These are phyloP conservation scores for Crenichthys baileyi DNA, from an alignment of 2,797 vertebrate species.

Conservation along the genomic window DNA sequence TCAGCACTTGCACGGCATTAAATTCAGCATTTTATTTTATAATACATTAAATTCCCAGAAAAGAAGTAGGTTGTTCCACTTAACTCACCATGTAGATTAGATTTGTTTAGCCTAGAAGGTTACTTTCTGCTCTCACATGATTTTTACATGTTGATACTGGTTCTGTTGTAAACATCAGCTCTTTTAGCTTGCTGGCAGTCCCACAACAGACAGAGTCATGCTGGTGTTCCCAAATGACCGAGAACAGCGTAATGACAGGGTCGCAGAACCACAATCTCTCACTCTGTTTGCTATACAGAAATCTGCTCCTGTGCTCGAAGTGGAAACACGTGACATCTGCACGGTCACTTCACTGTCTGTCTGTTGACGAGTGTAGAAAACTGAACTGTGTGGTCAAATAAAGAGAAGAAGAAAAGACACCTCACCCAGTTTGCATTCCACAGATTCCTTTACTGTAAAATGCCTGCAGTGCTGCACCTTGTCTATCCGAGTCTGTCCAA, in stretches of 20 bases:
- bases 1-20: neutral
- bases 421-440: slow-evolving; percentile 56
- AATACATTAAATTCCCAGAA: neutral
- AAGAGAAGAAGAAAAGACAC: slow-evolving; percentile 11
- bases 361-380: slow-evolving; percentile 19
- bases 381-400: neutral
- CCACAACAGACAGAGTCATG: slow-evolving; percentile 26
- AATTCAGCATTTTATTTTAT: neutral
- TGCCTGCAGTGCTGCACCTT: slow-evolving; percentile 1
- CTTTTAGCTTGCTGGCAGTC: neutral
- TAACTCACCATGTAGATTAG: slow-evolving; percentile 6
- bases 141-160: neutral
- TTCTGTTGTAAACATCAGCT: slow-evolving; percentile 45
- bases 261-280: slow-evolving; percentile 14
- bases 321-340: slow-evolving; percentile 11
- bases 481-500: neutral
- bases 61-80: neutral
- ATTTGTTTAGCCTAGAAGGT: neutral
- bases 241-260: neutral
- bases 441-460: slow-evolving; percentile 56
- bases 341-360: neutral
- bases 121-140: slow-evolving; percentile 26
- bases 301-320: slow-evolving; percentile 26
- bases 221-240: slow-evolving; percentile 20
- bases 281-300: slow-evolving; percentile 39